phyloP scores from a whole-genome alignment of 2,888 invertebrate species.

The Lasioglossum leucozonium region DNA sequence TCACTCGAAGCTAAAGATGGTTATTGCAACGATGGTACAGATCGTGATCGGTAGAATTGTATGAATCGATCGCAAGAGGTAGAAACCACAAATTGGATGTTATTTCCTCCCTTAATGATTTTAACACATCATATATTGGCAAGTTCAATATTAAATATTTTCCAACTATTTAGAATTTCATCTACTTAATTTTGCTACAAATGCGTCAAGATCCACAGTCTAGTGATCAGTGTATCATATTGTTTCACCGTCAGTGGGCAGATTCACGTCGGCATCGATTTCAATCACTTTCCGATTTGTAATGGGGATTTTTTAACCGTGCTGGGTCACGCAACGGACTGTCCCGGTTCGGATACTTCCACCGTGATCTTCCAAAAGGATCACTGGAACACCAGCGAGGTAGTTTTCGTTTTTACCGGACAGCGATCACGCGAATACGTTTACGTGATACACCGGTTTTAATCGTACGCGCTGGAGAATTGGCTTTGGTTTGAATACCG shows the following conservation, averaged over 20 bases:
- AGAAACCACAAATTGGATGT: no score
- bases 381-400: no score
- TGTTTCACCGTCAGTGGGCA: constrained; percentile 33
- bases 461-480: neutral
- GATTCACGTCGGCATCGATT: constrained; percentile 48
- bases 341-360: neutral
- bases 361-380: neutral
- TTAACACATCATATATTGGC: no score
- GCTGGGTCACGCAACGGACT: constrained; percentile 31
- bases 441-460: constrained; percentile 19
- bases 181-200: no score
- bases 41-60: neutral
- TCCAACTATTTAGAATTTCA: no score
- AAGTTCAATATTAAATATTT: no score
- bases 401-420: constrained; percentile 1
- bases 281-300: constrained; percentile 45
- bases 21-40: neutral
- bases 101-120: no score
- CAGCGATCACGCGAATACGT: neutral
- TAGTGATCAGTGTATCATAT: neutral
- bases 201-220: no score
- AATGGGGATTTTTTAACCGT: constrained; percentile 41
- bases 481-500: neutral
- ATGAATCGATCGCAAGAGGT: no score
- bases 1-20: no score